Conservation (phyloP, 2,888 invertebrate species). For the Microctonus brassicae region DNA sequence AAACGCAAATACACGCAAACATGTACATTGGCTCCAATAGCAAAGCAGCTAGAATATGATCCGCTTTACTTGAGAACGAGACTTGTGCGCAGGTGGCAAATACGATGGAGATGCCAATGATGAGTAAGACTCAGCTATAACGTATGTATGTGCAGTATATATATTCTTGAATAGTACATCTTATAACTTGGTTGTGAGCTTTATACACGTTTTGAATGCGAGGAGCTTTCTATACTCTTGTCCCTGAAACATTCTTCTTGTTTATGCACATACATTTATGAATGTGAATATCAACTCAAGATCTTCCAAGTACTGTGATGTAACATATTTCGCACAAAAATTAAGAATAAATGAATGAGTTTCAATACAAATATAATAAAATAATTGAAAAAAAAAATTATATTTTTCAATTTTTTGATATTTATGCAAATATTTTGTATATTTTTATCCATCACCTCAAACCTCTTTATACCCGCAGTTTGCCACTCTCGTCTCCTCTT, state of each 20-base stretch:
- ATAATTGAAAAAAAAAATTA: too few species aligned
- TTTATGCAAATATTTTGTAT: too few species aligned
- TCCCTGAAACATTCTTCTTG: not conserved
- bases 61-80: slow-evolving; percentile 3
- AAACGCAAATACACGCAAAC: not conserved
- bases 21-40: not conserved
- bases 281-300: too few species aligned
- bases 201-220: not conserved
- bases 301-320: too few species aligned
- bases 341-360: too few species aligned
- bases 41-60: slow-evolving; percentile 30
- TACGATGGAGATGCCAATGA: slow-evolving; percentile 1
- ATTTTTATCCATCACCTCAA: too few species aligned
- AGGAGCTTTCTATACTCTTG: not conserved
- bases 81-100: slow-evolving; percentile 28
- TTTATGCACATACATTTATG: not conserved
- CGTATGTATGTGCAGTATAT: too few species aligned
- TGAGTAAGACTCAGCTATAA: not conserved
- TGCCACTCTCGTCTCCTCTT: slow-evolving; percentile 31
- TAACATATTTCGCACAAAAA: too few species aligned
- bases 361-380: too few species aligned
- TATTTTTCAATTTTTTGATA: too few species aligned
- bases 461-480: not conserved
- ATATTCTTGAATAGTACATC: slow-evolving; percentile 10
- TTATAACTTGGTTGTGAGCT: slow-evolving; percentile 12